Base-by-base conservation (phyloP, 2,888 invertebrate genomes). In the Venusia cambrica region DNA sequence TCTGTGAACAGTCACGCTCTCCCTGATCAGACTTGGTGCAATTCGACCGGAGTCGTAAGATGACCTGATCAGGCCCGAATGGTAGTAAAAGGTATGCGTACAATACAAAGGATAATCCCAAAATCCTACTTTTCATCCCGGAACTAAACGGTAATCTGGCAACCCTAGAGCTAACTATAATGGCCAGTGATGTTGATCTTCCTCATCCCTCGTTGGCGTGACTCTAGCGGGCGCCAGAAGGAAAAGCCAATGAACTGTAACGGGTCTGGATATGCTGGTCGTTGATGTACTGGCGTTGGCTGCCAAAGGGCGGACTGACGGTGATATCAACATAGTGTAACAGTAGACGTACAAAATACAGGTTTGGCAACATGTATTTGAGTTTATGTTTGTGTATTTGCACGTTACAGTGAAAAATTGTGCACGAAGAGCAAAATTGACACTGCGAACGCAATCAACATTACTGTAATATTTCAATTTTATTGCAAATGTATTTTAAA, bases 301-400 rank as follows among this genome's bases (percentile, higher is more conserved):
- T 75, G 76, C 71, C 76, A 73, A 76, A 71, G 73, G 73, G 69
- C 68, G 58, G 53, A 47, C 68, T 58, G 53, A 47, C 62, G 57
- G 58, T 57, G 54, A 55, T 61, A 60, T 59, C 51, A 48, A 51
- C 49, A 38, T 44, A 43, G 36, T 27, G 43, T 31, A 24, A 48
- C 35, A 48, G 51, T 49, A 52, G 46, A 46, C 41, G 51, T 41
- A 54, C 40, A 38, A 35, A 42, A 26, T 26, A 29, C 28, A 29
- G 46, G 38, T 45, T 54, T 54, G 48, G 45, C 48, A 39, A 44
- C 43, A 39, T 38, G 28, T 38, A 37, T 41, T 41, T 25, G 35
- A 41, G 48, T 35, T 46, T 30, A 41, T 46, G 39, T 34, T 49
- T 27, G 38, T 43, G 30, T 45, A 38, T 45, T 45, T 47, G 38